A percentile compares a stretch with the other conserved stretches of the same genome.
Conservation (phyloP, 2,113 vertebrate species). For the Megaceryle maxima region DNA sequence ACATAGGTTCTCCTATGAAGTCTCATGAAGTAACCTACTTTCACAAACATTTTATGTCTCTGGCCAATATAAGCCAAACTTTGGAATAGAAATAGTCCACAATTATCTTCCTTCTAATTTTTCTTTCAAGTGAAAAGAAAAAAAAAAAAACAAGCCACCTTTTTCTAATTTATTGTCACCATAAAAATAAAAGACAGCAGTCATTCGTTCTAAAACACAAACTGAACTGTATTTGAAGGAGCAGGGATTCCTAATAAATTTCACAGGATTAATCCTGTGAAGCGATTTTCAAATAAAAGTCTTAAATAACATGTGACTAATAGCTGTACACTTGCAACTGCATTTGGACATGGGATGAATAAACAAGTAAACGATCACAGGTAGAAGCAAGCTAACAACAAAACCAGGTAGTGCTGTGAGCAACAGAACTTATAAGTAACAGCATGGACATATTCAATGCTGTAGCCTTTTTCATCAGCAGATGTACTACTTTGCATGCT, state of each 20-base stretch:
- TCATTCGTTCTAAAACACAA: background rate
- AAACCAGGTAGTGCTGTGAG: background rate
- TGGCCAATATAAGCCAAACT: background rate
- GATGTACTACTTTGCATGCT: background rate
- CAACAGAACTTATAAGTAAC: background rate
- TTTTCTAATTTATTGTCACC: background rate
- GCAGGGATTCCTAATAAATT: rapidly evolving
- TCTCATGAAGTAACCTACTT: background rate
- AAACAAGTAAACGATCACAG: background rate
- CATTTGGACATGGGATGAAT: background rate
- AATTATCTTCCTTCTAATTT: background rate
- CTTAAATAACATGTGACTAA: background rate
- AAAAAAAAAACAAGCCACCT: background rate
- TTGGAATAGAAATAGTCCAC: background rate
- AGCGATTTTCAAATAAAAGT: background rate
- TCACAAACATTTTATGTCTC: background rate
- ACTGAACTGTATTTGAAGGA: background rate
- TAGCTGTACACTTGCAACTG: background rate
- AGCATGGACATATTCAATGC: background rate
- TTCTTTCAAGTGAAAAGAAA: background rate
- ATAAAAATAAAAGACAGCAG: background rate
- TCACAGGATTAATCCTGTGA: background rate
- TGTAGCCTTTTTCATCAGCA: background rate
- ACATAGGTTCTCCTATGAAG: background rate
- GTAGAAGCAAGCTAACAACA: background rate